phyloP scores from a whole-genome alignment of 2,797 vertebrate genomes.

The Paramormyrops hopkinsi region DNA sequence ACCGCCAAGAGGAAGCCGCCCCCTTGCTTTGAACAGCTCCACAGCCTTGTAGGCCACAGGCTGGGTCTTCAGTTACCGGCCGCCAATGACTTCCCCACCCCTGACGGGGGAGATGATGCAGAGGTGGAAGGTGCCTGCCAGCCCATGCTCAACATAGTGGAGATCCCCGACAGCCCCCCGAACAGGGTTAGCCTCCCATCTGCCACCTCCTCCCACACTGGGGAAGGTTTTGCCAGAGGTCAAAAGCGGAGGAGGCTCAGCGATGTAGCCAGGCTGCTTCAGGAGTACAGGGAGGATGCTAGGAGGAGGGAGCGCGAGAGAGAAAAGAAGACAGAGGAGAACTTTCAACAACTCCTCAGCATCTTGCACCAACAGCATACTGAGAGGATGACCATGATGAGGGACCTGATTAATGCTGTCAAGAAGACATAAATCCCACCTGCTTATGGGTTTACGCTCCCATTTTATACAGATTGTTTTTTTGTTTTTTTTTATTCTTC shows the following conservation, averaged over 20 bases:
- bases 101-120: neutral
- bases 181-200: neutral
- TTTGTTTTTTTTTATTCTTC: neutral
- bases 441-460: neutral
- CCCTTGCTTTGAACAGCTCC: slow-evolving; percentile 27
- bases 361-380: slow-evolving; percentile 24
- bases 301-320: slow-evolving; percentile 22
- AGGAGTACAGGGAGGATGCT: slow-evolving; percentile 24
- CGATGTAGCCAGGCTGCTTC: slow-evolving; percentile 17
- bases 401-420: slow-evolving; percentile 23
- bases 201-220: neutral
- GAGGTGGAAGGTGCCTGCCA: slow-evolving; percentile 15
- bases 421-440: slow-evolving; percentile 15
- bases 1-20: slow-evolving; percentile 18
- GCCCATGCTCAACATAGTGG: slow-evolving; percentile 11
- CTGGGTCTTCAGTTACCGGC: slow-evolving; percentile 17
- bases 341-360: slow-evolving; percentile 13
- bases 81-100: neutral
- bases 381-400: slow-evolving; percentile 22
- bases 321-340: slow-evolving; percentile 25
- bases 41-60: slow-evolving; percentile 25
- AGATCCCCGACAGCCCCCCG: slow-evolving; percentile 8
- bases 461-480: neutral
- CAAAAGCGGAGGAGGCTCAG: slow-evolving; percentile 8
- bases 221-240: neutral